These are phyloP conservation scores for Pararge aegeria DNA, from an alignment of 1,140 invertebrate species.

Conservation along the genomic window DNA sequence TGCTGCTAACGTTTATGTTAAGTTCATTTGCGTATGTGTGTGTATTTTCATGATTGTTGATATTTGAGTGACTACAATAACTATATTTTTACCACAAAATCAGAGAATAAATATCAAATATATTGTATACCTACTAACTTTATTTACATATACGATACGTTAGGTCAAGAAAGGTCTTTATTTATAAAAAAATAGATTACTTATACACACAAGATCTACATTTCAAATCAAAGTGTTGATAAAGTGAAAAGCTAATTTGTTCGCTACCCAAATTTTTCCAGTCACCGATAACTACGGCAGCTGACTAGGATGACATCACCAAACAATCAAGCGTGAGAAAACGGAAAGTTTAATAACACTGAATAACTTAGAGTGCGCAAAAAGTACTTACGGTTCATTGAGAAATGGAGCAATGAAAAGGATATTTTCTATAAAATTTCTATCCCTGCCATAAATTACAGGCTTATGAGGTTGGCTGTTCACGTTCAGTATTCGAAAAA, in stretches of 20 bases:
- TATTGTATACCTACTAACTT: no score
- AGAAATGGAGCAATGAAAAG: conserved; percentile 88
- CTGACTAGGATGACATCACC: conserved; percentile 33
- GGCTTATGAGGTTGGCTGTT: conserved; percentile 89
- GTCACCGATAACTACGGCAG: not conserved
- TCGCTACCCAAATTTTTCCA: not conserved
- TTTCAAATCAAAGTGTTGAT: no score
- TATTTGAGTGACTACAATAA: no score
- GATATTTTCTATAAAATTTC: conserved; percentile 87
- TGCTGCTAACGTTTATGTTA: no score
- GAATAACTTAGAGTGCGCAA: not conserved
- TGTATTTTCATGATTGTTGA: no score
- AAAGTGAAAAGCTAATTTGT: not conserved
- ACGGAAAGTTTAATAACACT: not conserved
- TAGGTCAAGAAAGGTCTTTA: no score
- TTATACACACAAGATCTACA: no score
- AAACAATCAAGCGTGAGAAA: conserved; percentile 12
- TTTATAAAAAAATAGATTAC: no score
- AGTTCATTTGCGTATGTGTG: no score
- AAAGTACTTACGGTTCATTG: conserved; percentile 87
- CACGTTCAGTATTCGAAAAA: conserved; percentile 91
- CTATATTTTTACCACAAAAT: no score
- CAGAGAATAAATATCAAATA: no score
- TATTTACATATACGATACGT: no score
- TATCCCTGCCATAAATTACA: conserved; percentile 86